These are phyloP conservation scores for Cyprinodon brontotheroides DNA, from an alignment of 2,113 vertebrate genomes.

Conservation along the genomic window DNA sequence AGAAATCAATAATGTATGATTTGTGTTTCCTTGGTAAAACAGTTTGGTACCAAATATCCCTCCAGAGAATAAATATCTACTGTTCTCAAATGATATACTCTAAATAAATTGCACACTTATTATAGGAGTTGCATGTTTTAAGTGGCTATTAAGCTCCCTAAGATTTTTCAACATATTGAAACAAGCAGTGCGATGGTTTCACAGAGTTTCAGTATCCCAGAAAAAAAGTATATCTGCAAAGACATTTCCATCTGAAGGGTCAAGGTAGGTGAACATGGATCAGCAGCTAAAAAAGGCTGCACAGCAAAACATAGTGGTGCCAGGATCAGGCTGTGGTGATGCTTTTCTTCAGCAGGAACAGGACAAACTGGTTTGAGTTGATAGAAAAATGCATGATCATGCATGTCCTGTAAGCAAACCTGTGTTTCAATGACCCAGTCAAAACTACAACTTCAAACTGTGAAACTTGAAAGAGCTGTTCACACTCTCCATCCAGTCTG, in stretches of 20 bases:
- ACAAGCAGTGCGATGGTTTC: too few species aligned
- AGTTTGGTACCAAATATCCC: conserved; percentile 34
- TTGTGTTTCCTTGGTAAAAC: conserved; percentile 53
- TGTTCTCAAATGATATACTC: conserved; percentile 21
- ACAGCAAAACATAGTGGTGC: background rate
- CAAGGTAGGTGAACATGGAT: too few species aligned
- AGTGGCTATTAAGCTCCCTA: background rate
- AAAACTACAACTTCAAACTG: background rate
- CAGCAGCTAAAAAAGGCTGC: too few species aligned
- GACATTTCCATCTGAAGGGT: too few species aligned
- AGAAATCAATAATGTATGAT: conserved; percentile 61
- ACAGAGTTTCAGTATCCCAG: too few species aligned
- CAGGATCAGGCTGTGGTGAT: background rate
- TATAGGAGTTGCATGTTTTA: background rate
- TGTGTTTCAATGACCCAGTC: background rate
- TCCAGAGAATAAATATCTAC: conserved; percentile 34
- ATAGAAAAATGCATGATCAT: too few species aligned
- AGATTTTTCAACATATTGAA: too few species aligned
- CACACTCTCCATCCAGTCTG: background rate
- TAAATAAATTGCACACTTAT: background rate
- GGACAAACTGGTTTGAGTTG: too few species aligned
- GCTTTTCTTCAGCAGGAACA: too few species aligned
- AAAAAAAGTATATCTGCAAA: too few species aligned
- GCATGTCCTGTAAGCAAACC: background rate
- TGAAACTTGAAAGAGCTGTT: background rate